Conservation (phyloP, 2,113 vertebrate genomes). For the Apodemus speciosus region DNA sequence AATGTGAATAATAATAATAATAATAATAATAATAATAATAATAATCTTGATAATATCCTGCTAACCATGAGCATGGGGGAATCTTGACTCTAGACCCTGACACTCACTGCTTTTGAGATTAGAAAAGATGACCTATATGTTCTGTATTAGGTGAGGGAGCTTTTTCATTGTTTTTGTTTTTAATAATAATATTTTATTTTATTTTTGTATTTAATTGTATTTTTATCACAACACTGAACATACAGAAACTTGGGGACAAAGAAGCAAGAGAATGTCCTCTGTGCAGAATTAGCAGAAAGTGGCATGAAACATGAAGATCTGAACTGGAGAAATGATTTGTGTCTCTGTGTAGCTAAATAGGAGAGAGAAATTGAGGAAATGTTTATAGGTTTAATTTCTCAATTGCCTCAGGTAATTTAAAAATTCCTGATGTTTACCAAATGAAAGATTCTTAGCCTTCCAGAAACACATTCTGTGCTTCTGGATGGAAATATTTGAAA, state of each 20-base stretch:
- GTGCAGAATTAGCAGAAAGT: not conserved
- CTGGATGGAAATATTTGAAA: constrained; percentile 39
- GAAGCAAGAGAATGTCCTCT: not conserved
- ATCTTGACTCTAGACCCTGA: not conserved
- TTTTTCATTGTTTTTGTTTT: not conserved
- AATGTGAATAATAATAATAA: no score
- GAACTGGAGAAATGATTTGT: not conserved
- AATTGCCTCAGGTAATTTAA: not conserved
- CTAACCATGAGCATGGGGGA: not conserved
- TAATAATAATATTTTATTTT: not conserved
- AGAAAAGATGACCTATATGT: not conserved
- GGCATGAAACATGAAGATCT: not conserved
- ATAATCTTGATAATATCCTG: not conserved
- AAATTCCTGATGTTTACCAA: not conserved
- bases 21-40: no score
- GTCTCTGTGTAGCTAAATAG: not conserved
- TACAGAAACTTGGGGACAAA: not conserved
- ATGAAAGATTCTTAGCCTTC: not conserved
- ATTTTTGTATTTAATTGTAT: not conserved
- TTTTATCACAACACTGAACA: not conserved
- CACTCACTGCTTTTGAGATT: not conserved
- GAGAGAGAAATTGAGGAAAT: not conserved
- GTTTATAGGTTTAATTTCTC: not conserved
- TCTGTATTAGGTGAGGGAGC: not conserved
- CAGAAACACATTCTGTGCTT: not conserved